Evolutionary conservation across 2,113 vertebrate species (phyloP).

Genomic region (Notarius quadriscutis): DNA sequence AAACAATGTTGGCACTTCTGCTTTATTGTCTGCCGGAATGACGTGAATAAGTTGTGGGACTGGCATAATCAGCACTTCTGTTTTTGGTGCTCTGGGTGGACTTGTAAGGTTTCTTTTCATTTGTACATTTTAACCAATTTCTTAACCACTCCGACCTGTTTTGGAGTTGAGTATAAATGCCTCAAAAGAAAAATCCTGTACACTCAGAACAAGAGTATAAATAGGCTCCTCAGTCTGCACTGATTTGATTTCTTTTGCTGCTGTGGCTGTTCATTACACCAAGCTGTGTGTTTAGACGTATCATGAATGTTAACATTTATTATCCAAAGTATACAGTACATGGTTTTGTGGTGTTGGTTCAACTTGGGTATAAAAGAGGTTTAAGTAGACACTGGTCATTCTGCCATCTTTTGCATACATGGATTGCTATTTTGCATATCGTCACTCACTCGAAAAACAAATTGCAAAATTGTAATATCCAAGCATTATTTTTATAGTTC

Average conservation of each 20-base stretch:
- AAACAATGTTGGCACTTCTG: neutral
- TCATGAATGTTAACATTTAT: neutral
- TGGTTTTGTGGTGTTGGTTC: neutral
- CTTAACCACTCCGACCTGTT: neutral
- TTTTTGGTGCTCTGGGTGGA: neutral
- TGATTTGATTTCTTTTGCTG: neutral
- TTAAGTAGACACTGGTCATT: neutral
- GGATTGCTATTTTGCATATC: neutral
- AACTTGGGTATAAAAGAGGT: neutral
- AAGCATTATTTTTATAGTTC: neutral
- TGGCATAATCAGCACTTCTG: neutral
- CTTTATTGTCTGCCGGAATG: neutral
- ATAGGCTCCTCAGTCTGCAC: neutral
- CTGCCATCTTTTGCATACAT: neutral
- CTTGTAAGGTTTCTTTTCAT: neutral
- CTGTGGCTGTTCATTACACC: no score
- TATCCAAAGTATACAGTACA: neutral
- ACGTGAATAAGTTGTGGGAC: neutral
- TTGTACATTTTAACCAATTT: neutral
- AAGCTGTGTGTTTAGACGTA: neutral
- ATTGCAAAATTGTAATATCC: neutral
- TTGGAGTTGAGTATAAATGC: neutral
- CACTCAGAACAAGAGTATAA: neutral
- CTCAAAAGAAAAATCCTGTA: neutral
- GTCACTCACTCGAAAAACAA: neutral